Evolutionary conservation across 1,140 invertebrate species (phyloP).

Genomic region (Pteromalus puparum): DNA sequence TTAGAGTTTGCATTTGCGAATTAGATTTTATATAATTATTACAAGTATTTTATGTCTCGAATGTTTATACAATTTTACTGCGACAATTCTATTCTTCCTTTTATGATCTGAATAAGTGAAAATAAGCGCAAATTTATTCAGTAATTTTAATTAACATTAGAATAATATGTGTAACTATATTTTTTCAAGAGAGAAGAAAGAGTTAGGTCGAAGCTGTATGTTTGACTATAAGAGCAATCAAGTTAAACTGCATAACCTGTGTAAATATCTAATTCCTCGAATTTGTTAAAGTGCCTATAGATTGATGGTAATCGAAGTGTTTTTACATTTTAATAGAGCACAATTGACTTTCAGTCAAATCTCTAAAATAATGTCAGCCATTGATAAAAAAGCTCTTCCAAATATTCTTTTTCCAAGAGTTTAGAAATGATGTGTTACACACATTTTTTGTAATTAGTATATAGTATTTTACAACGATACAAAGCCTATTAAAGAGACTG

Average conservation of each 20-base stretch:
- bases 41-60: not conserved
- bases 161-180: not conserved
- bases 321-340: conserved; percentile 32
- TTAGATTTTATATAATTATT: conserved; percentile 14
- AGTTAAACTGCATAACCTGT: not conserved
- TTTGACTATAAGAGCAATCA: not conserved
- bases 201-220: not conserved
- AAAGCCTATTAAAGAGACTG: not conserved
- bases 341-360: conserved; percentile 26
- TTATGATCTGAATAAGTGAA: not conserved
- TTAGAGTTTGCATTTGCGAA: not conserved
- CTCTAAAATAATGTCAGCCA: conserved; percentile 1
- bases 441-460: conserved; percentile 4
- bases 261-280: conserved; percentile 34
- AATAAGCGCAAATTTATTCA: not conserved
- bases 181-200: not conserved
- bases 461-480: not conserved
- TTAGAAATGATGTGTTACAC: not conserved
- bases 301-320: conserved; percentile 10
- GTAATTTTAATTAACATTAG: not conserved
- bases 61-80: not conserved
- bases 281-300: conserved; percentile 44
- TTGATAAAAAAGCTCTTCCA: conserved; percentile 21
- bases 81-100: not conserved
- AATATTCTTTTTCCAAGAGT: not conserved